Conservation (phyloP, 2,113 vertebrate genomes). For the Macquaria australasica region DNA sequence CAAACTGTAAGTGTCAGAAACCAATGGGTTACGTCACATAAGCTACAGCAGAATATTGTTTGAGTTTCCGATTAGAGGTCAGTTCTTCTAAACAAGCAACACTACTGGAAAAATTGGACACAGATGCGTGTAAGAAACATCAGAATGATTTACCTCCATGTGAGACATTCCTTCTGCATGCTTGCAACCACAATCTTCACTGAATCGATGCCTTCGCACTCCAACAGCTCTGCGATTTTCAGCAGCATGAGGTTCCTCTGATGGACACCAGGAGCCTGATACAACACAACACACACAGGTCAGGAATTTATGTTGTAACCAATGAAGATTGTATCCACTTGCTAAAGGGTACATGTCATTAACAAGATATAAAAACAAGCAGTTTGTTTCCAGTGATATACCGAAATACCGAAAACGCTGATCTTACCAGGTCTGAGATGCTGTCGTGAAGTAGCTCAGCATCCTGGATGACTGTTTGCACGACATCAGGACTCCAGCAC, state of each 20-base stretch:
- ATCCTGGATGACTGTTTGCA: constrained; percentile 34
- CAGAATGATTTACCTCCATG: constrained; percentile 51
- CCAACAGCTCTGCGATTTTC: constrained; percentile 52
- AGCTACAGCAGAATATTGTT: too few species aligned
- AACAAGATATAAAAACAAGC: neutral
- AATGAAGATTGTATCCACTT: neutral
- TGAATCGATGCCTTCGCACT: neutral
- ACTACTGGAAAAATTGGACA: neutral
- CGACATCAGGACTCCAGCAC: constrained; percentile 53
- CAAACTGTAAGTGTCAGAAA: too few species aligned
- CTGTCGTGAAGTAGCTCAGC: constrained; percentile 28
- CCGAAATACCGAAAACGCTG: rapidly evolving
- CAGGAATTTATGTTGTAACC: neutral
- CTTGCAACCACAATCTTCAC: constrained; percentile 29
- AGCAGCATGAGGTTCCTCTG: constrained; percentile 41
- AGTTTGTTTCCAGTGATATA: neutral
- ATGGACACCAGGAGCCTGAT: constrained; percentile 58
- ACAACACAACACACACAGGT: neutral
- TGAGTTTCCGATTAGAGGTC: neutral
- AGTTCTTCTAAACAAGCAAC: neutral
- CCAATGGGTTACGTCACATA: too few species aligned
- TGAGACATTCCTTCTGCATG: neutral
- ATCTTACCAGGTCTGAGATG: constrained; percentile 62
- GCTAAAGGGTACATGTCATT: neutral
- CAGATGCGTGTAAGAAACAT: neutral